A percentile compares a stretch with the other conserved stretches of the same genome.
phyloP scores from a whole-genome alignment of 1,140 invertebrate species.

The Neodiprion pinetum region DNA sequence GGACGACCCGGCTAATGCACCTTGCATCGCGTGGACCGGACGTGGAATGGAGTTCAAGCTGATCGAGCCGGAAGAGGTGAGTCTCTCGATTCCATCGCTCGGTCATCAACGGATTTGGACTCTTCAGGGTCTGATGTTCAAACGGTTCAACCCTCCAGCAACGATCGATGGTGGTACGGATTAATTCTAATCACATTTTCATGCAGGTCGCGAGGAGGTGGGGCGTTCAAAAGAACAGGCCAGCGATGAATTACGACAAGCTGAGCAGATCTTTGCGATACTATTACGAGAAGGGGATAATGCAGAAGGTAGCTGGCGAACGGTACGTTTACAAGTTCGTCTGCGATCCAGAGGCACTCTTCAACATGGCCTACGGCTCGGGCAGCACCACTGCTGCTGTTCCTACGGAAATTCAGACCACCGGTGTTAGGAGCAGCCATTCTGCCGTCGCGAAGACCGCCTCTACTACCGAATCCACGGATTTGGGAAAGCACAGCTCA shows the following conservation, averaged over 20 bases:
- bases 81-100: not conserved
- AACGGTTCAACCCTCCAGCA: too few species aligned
- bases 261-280: constrained; percentile 90
- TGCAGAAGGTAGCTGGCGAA: constrained; percentile 97
- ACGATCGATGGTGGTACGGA: not conserved
- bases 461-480: constrained; percentile 29
- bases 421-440: constrained; percentile 30
- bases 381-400: constrained; percentile 24
- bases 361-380: constrained; percentile 80
- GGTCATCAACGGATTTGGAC: not conserved
- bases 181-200: not conserved
- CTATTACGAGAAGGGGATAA: constrained; percentile 98
- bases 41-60: constrained; percentile 94
- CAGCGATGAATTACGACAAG: constrained; percentile 98
- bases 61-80: constrained; percentile 92
- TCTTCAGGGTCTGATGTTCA: not conserved
- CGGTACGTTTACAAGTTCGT: constrained; percentile 97
- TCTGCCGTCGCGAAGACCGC: constrained; percentile 35
- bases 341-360: constrained; percentile 91
- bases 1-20: constrained; percentile 83
- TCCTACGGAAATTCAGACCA: constrained; percentile 31
- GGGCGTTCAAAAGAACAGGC: constrained; percentile 88
- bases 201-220: constrained; percentile 78
- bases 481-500: constrained; percentile 34
- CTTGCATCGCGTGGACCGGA: constrained; percentile 95